These are phyloP conservation scores for Apotomis capreana DNA, from an alignment of 2,888 invertebrate genomes.

Conservation along the genomic window DNA sequence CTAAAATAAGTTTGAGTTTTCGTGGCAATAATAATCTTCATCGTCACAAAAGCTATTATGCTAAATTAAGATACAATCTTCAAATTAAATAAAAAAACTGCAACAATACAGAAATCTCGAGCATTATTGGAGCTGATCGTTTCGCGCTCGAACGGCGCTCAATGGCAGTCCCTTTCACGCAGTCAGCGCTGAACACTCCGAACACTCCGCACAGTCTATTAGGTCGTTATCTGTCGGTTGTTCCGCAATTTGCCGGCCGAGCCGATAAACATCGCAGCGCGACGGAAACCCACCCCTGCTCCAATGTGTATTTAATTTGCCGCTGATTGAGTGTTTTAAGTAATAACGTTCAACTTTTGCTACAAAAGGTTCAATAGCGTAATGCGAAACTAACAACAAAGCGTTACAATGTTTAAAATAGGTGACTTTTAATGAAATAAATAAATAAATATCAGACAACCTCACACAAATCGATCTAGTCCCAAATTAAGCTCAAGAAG, in stretches of 20 bases:
- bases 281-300: not conserved
- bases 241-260: slow-evolving; percentile 33
- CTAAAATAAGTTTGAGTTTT: too few relatives aligned
- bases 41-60: too few relatives aligned
- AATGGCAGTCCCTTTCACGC: slow-evolving; percentile 1
- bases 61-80: not conserved
- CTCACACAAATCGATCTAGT: too few relatives aligned
- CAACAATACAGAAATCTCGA: slow-evolving; percentile 7
- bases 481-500: too few relatives aligned
- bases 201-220: slow-evolving; percentile 3
- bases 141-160: slow-evolving; percentile 10
- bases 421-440: too few relatives aligned
- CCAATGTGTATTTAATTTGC: slow-evolving; percentile 32
- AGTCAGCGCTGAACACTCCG: not conserved
- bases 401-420: too few relatives aligned
- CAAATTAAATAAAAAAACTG: slow-evolving; percentile 3
- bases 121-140: slow-evolving; percentile 5
- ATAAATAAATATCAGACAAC: too few relatives aligned
- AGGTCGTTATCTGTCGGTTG: slow-evolving; percentile 34
- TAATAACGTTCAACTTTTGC: not conserved
- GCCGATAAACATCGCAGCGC: slow-evolving; percentile 27
- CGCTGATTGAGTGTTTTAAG: slow-evolving; percentile 22
- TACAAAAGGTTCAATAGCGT: not conserved
- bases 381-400: too few relatives aligned
- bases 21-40: too few relatives aligned